phyloP scores from a whole-genome alignment of 2,797 vertebrate species.

The Spinus olivaceus region DNA sequence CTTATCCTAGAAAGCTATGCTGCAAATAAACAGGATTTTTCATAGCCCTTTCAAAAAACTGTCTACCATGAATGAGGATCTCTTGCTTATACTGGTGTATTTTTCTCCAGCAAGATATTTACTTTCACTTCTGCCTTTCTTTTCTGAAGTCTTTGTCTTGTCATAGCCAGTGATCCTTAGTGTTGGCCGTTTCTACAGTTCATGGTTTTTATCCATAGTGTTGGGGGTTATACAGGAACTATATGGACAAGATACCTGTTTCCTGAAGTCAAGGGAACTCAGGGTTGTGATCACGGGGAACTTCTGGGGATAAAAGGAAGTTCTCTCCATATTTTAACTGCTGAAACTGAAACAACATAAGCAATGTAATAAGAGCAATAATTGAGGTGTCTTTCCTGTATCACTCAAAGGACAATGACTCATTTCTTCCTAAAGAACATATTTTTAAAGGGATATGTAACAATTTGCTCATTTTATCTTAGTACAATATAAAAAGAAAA shows the following conservation, averaged over 20 bases:
- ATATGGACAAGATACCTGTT: neutral
- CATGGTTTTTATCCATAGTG: neutral
- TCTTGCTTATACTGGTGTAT: neutral
- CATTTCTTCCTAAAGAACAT: neutral
- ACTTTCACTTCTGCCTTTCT: neutral
- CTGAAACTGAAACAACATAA: neutral
- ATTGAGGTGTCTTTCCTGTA: neutral
- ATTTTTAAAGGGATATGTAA: neutral
- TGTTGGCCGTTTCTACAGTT: neutral
- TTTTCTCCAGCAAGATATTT: neutral
- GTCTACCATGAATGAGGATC: neutral
- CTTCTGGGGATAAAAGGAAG: neutral
- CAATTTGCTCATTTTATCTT: neutral
- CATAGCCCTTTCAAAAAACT: neutral
- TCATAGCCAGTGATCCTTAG: neutral
- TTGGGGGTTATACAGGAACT: neutral
- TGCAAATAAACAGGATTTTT: neutral
- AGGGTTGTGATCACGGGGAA: neutral
- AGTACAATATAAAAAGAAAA: neutral
- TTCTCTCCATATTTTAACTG: neutral
- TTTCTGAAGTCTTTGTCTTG: neutral
- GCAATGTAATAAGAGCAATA: neutral
- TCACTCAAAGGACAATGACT: neutral
- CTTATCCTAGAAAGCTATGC: neutral
- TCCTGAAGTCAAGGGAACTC: neutral